These are phyloP conservation scores for Cardiocondyla obscurior DNA, from an alignment of 1,140 invertebrate species.

Conservation along the genomic window DNA sequence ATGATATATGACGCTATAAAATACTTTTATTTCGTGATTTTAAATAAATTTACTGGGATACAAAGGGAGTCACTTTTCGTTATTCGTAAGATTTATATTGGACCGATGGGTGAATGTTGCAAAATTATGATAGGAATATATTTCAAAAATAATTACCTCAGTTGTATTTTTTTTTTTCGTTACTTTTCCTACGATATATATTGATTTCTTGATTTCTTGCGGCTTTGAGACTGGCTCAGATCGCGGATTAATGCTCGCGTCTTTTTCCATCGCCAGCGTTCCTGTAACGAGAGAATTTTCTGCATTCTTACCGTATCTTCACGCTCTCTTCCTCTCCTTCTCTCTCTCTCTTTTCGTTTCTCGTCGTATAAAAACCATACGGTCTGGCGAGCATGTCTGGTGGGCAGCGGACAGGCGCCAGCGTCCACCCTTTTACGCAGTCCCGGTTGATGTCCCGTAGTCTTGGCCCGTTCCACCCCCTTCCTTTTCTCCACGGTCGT, in stretches of 20 bases:
- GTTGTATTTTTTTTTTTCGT: background rate
- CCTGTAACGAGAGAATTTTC: constrained; percentile 41
- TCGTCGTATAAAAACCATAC: constrained; percentile 68
- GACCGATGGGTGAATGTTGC: background rate
- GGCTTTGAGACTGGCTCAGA: background rate
- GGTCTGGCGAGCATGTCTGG: constrained; percentile 70
- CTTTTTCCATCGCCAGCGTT: constrained; percentile 35
- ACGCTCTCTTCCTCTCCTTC: constrained; percentile 40
- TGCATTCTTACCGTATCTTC: constrained; percentile 61
- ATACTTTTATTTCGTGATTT: background rate
- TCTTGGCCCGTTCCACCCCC: constrained; percentile 70
- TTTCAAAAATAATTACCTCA: background rate
- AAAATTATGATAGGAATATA: background rate
- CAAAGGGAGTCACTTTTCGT: background rate
- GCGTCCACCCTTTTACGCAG: constrained; percentile 68
- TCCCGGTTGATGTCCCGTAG: constrained; percentile 63
- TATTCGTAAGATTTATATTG: background rate
- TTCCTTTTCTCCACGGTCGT: constrained; percentile 77
- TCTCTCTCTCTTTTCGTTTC: constrained; percentile 58
- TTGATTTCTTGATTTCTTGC: background rate
- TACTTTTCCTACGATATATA: background rate
- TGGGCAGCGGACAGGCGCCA: constrained; percentile 70
- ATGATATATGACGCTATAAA: background rate
- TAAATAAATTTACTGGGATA: background rate
- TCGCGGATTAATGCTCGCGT: constrained; percentile 36